These are phyloP conservation scores for Drosophila repletoides DNA, from an alignment of 1,140 invertebrate genomes.

Conservation along the genomic window DNA sequence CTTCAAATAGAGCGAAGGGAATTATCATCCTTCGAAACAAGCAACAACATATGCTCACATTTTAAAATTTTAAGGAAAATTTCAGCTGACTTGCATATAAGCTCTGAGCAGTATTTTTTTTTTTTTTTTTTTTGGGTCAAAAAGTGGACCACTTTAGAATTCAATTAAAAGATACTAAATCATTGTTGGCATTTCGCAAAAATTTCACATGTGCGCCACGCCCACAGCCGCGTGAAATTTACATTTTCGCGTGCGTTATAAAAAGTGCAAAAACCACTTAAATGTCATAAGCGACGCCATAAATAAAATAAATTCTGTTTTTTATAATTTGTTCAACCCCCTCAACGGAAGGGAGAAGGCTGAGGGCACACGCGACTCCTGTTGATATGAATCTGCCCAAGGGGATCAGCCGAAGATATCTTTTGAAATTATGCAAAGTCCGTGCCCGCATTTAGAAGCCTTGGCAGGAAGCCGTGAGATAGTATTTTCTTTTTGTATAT, in stretches of 20 bases:
- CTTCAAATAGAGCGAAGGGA: neutral
- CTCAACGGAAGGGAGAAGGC: neutral
- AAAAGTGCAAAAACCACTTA: constrained; percentile 79
- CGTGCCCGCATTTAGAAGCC: constrained; percentile 51
- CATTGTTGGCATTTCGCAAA: constrained; percentile 28
- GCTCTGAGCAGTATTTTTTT: too few species aligned
- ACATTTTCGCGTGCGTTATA: constrained; percentile 49
- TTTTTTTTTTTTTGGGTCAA: constrained; percentile 37
- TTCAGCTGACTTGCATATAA: too few species aligned
- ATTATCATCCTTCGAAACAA: constrained; percentile 34
- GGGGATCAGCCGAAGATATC: constrained; percentile 27
- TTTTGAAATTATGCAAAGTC: constrained; percentile 49
- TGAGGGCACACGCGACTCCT: constrained; percentile 28
- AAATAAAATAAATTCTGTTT: constrained; percentile 58
- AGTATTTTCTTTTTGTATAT: too few species aligned
- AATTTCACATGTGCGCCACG: constrained; percentile 39
- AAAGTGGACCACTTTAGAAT: constrained; percentile 67
- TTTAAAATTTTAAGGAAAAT: constrained; percentile 54
- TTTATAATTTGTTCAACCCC: constrained; percentile 51
- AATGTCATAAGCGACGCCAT: constrained; percentile 64
- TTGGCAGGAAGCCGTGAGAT: too few species aligned
- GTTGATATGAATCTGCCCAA: constrained; percentile 56
- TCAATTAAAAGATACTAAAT: constrained; percentile 74
- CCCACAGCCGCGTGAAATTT: constrained; percentile 29
- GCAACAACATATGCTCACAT: constrained; percentile 67